A percentile compares a stretch with the other conserved stretches of the same genome.
These are phyloP conservation scores for Coleophora flavipennella DNA, from an alignment of 2,888 invertebrate genomes.

Conservation along the genomic window DNA sequence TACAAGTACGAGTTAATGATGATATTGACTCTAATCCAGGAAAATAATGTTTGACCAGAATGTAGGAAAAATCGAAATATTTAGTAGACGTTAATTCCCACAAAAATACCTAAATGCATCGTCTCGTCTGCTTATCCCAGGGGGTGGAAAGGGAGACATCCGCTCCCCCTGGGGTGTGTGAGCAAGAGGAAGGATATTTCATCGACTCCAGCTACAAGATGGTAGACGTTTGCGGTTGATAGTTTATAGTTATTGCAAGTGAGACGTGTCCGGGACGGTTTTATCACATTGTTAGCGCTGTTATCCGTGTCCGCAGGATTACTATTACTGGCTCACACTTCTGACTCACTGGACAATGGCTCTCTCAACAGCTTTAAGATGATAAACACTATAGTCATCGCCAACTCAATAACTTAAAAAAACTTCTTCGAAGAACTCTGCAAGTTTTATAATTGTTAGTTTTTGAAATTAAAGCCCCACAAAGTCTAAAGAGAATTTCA, in stretches of 20 bases:
- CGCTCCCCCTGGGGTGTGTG: constrained; percentile 30
- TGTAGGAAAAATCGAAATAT: too few species aligned
- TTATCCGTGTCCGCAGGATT: constrained; percentile 64
- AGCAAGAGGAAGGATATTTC: constrained; percentile 60
- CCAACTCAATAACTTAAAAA: too few species aligned
- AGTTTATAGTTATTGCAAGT: constrained; percentile 72
- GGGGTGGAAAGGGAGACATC: constrained; percentile 35
- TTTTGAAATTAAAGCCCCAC: too few species aligned
- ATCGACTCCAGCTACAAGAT: constrained; percentile 65
- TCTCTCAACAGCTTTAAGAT: constrained; percentile 20
- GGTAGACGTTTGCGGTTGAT: constrained; percentile 71
- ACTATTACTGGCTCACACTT: constrained; percentile 56
- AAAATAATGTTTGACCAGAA: too few species aligned
- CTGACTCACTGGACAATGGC: constrained; percentile 35
- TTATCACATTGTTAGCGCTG: constrained; percentile 70
- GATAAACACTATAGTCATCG: too few species aligned
- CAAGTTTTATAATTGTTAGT: too few species aligned
- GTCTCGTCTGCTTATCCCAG: constrained; percentile 35
- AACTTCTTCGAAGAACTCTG: too few species aligned
- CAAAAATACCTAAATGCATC: too few species aligned
- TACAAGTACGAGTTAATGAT: too few species aligned
- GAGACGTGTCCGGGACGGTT: constrained; percentile 60
- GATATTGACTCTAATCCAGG: neutral
- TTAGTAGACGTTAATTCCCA: neutral
- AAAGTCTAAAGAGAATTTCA: too few species aligned